Base-by-base conservation (phyloP, 2,888 invertebrate genomes). In the Cataglyphis albicans region DNA sequence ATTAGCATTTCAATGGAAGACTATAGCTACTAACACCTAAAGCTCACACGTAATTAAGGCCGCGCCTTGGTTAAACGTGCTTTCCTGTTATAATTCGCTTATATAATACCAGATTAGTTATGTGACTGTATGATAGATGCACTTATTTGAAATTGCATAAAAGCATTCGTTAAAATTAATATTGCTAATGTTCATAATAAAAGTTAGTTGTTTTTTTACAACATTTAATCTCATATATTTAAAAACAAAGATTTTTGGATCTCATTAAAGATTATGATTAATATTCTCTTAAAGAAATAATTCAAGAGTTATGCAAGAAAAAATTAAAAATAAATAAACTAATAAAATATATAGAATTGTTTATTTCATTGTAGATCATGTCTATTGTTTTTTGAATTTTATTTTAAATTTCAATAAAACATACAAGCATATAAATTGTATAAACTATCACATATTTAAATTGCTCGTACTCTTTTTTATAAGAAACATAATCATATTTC, bases 51-150 rank as follows among this genome's bases (percentile, higher is more conserved):
- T 38, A 38, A 38, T 76, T 76, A 76, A 76, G 29, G 25, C 52
- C 12, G 25, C 48, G 35, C 18, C 10, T 44, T 52, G 18, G 15
- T 67, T 65, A 76, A 76, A 41, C 38, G 57, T 68, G 44, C 35
- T 78, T 78, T 61, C 59, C 59, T 25, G 35, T 48, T 44, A 68
- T 80, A 80, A 80, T 59, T 70, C 35, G 44, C 59, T 80, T 80
- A 44, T 21, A 61, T 48, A 68, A 70, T 48, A 35, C 18, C 18
- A n/a, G 44, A 35, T 64, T 68, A 78, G 41, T 78, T 78, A 68
- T 12, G 32, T 59, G 68, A 78, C 68, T 44, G 44, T 21, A 57
- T 65, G 55, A n/a, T 59, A 68, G 44, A 44, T 61, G 35, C 48
- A 70, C 55, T 80, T 70, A 68, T 61, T 48, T 48, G 44, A 59